Base-by-base conservation (phyloP, 2,797 vertebrate species). In the Manis javanica region DNA sequence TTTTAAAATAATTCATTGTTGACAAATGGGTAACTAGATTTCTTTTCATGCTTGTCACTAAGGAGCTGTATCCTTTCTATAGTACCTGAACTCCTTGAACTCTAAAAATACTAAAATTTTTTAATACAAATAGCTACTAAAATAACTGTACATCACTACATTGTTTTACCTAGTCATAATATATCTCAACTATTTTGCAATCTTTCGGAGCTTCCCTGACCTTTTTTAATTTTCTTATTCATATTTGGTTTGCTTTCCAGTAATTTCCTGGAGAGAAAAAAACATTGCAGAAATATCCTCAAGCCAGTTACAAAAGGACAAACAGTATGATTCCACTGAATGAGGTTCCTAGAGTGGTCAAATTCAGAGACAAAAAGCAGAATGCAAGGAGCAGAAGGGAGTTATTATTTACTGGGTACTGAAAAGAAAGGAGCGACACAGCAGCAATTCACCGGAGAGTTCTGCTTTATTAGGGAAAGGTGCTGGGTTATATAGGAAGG, bases 1-100 rank as follows among this genome's bases (percentile, higher is more conserved):
- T 97, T 98, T 95, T 69, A 94, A 95, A 88, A 81, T 26, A 95
- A 95, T 75, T 87, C 34, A 93, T 64, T 94, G 31, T 96, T 31
- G 0, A 91, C 96, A 95, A 87, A 77, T 53, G 37, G 37, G 5
- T 75, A 96, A 95, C 37, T 89, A 42, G 68, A 7, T 87, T 96
- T 96, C 51, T 87, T 97, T 92, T 77, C 31, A 93, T 92, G 59
- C 24, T 57, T 91, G 79, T 91, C 87, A 89, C 71, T 93, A 55
- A 96, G 46, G 92, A n/a, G 3, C 31, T 91, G 0, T 83, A n/a
- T 72, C 4, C 7, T 94, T 96, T 97, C 49, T 88, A 49, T 59
- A 1, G 31, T 96, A 19, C 74, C 55, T 95, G 79, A 82, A 39
- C 84, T 92, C 66, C 59, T 92, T 59, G 24, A 86, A 57, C 12